These are phyloP conservation scores for Clunio marinus DNA, from an alignment of 2,888 invertebrate species.

Conservation along the genomic window DNA sequence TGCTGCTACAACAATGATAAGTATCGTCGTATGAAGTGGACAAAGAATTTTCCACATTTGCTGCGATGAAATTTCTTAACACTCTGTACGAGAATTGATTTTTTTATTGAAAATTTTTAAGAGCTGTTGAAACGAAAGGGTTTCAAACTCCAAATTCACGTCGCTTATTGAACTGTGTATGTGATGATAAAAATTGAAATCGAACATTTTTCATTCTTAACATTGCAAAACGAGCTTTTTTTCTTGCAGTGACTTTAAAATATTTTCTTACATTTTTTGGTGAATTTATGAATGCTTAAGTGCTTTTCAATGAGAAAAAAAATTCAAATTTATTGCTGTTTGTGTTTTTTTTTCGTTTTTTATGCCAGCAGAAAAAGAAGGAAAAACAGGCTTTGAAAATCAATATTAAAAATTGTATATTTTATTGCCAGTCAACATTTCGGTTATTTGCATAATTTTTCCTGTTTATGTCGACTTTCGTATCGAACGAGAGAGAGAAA, in stretches of 20 bases:
- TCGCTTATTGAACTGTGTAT: slow-evolving; percentile 8
- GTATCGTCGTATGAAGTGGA: neutral
- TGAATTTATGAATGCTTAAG: slow-evolving; percentile 21
- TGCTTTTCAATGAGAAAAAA: neutral
- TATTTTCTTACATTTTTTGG: neutral
- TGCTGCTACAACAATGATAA: neutral
- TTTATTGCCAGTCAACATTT: slow-evolving; percentile 22
- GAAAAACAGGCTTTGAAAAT: neutral
- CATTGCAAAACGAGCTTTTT: neutral
- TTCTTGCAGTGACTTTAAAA: neutral
- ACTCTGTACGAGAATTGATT: neutral
- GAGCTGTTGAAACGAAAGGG: neutral
- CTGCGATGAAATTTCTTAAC: neutral
- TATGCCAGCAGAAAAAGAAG: neutral
- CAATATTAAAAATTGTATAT: slow-evolving; percentile 5
- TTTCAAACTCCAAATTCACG: neutral
- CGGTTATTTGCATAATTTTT: slow-evolving; percentile 11
- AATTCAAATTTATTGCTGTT: slow-evolving; percentile 15
- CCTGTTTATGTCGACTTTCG: neutral
- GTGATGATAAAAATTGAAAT: slow-evolving; percentile 4
- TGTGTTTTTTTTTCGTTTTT: slow-evolving; percentile 11
- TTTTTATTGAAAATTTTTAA: neutral
- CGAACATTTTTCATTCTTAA: neutral
- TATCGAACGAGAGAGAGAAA: too few species aligned
- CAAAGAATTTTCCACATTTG: neutral